Conservation (phyloP, 2,888 invertebrate genomes). For the Pachydiplax longipennis region DNA sequence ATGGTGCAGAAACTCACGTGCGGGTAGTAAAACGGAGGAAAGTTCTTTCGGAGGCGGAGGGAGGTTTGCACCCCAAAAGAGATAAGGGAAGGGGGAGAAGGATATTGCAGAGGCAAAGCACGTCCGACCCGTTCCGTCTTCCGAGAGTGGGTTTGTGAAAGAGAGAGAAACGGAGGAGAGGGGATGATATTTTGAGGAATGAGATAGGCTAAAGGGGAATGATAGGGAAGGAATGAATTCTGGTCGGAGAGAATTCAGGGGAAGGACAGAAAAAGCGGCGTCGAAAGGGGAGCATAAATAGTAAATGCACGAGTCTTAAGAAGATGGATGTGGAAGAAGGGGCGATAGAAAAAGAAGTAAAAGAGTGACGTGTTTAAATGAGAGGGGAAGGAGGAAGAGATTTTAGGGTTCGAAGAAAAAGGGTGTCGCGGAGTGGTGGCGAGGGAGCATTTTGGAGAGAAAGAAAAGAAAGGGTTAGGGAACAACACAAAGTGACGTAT, state of each 20-base stretch:
- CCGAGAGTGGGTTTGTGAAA: conserved; percentile 21
- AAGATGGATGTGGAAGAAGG: not conserved
- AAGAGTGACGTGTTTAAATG: not conserved
- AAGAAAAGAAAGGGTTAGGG: too few species aligned
- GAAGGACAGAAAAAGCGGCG: not conserved
- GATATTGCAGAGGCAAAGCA: conserved; percentile 5
- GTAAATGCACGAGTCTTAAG: not conserved
- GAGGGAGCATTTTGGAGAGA: not conserved
- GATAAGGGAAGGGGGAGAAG: not conserved
- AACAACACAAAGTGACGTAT: not conserved
- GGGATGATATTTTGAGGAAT: conserved; percentile 34
- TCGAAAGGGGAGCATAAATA: not conserved
- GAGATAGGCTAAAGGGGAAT: conserved; percentile 2
- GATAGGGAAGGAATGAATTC: not conserved
- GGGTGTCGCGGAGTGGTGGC: not conserved
- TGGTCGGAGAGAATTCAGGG: not conserved
- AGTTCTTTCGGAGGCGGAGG: not conserved
- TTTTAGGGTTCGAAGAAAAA: not conserved
- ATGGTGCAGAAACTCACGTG: conserved; percentile 4
- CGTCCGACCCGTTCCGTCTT: conserved; percentile 34
- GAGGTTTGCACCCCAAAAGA: not conserved
- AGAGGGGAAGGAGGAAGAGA: not conserved
- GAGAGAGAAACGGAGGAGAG: not conserved
- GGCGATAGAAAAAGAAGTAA: not conserved
- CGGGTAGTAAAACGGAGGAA: conserved; percentile 28